These are phyloP conservation scores for Invenusta paracnida DNA, from an alignment of 2,888 invertebrate genomes.

Conservation along the genomic window DNA sequence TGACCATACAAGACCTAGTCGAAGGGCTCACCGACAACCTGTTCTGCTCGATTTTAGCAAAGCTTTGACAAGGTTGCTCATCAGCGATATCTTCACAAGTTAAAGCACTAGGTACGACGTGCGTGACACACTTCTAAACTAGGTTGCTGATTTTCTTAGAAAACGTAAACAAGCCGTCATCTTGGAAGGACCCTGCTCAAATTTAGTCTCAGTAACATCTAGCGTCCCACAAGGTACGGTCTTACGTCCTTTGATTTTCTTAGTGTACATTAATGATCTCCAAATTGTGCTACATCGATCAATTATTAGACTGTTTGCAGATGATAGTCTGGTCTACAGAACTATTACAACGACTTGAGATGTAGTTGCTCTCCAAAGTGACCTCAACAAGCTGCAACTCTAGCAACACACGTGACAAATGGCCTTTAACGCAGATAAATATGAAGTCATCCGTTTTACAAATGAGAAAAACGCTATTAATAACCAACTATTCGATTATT, in stretches of 20 bases:
- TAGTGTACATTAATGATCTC: neutral
- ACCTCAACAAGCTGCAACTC: neutral
- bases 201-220: neutral
- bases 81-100: neutral
- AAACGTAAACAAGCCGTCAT: neutral
- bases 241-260: neutral
- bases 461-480: neutral
- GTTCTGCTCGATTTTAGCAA: neutral
- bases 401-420: too few species aligned
- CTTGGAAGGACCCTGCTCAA: neutral
- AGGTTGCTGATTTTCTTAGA: neutral
- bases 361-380: neutral
- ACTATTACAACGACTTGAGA: neutral
- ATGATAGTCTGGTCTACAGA: neutral
- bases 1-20: neutral
- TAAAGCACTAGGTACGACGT: neutral
- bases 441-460: neutral
- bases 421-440: neutral
- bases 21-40: neutral
- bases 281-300: neutral
- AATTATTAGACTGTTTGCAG: neutral
- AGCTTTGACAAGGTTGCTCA: neutral
- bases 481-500: neutral
- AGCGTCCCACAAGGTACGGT: neutral
- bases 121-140: neutral